Evolutionary conservation across 2,797 vertebrate species (phyloP), one percentile per base, ranked within the genome.

Genomic region (Adelosebastes latens): DNA sequence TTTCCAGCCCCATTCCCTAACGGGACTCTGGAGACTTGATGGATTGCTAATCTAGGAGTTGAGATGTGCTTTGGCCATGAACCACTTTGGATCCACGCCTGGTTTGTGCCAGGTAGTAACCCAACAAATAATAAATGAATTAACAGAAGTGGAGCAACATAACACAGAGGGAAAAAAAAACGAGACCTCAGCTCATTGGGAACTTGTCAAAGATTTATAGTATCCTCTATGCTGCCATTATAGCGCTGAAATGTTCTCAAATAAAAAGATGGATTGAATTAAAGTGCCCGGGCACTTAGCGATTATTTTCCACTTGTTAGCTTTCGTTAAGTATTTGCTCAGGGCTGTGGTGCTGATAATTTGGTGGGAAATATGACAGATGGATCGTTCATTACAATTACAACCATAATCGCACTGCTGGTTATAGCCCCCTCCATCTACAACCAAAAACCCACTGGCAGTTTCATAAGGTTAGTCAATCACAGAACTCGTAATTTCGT

Each of bases 281-380:
- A 89, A 93, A 93, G 90, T 76, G 92, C 71, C 77, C 6, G 64
- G 79, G 89, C 89, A 93, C 93, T 93, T 90, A 91, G 87, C 56
- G 82, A 94, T 94, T 93, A 94, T 94, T 95, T 95, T 93, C 91
- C 89, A 92, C 92, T 95, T 91, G 92, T 94, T 95, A 93, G 91
- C 88, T 89, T 88, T 87, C 56, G 81, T 93, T 92, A 92, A 93
- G 92, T 85, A 85, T 94, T 93, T 86, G 93, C 93, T 94, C 86
- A 78, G 86, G 93, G 94, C 92, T 77, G 85, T 62, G 79, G 69
- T 63, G 89, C 87, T 91, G 92, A 94, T 95, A 82, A 94, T 93
- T 93, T 93, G 83, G 87, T 87, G 85, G 81, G 90, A 91, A 94
- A 94, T 89, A 93, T 94, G 93, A 95, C 93, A 93, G 92, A 93